Evolutionary conservation across 2,797 vertebrate genomes (phyloP).

Genomic region (Lagothrix lagotricha): DNA sequence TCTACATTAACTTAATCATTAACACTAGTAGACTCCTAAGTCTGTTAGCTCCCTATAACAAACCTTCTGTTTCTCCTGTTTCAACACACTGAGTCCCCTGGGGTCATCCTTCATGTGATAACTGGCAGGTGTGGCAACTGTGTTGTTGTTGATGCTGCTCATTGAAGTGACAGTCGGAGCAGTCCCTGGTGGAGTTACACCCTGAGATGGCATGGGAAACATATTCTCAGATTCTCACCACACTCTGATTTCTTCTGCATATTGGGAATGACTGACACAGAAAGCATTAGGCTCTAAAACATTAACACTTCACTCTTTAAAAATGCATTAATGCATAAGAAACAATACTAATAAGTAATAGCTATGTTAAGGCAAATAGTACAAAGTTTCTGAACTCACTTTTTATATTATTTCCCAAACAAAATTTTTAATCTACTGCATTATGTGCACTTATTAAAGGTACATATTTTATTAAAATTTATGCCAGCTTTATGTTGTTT

Average conservation of each 20-base stretch:
- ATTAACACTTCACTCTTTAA: conserved; percentile 69
- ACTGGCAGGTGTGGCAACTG: conserved; percentile 72
- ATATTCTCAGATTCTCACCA: conserved; percentile 74
- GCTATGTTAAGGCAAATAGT: conserved; percentile 40
- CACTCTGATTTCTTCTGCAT: conserved; percentile 71
- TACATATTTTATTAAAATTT: conserved; percentile 16
- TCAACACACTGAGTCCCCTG: conserved; percentile 81
- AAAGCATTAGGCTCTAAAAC: conserved; percentile 74
- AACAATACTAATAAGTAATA: conserved; percentile 44
- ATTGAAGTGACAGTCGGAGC: conserved; percentile 58
- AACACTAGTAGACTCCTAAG: conserved; percentile 47
- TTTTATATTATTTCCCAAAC: conserved; percentile 42
- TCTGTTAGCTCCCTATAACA: conserved; percentile 78
- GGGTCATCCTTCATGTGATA: conserved; percentile 74
- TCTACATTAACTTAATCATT: conserved; percentile 46
- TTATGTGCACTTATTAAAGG: background rate
- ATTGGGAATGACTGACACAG: conserved; percentile 74
- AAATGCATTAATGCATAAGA: conserved; percentile 48
- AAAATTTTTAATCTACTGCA: conserved; percentile 29
- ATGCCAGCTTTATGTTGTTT: background rate
- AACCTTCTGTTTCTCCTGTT: conserved; percentile 81
- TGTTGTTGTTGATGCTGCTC: conserved; percentile 54
- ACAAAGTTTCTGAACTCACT: conserved; percentile 27
- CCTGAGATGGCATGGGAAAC: conserved; percentile 73
- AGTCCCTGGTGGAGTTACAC: conserved; percentile 60